phyloP scores from a whole-genome alignment of 1,140 invertebrate genomes.

The Pinna nobilis region DNA sequence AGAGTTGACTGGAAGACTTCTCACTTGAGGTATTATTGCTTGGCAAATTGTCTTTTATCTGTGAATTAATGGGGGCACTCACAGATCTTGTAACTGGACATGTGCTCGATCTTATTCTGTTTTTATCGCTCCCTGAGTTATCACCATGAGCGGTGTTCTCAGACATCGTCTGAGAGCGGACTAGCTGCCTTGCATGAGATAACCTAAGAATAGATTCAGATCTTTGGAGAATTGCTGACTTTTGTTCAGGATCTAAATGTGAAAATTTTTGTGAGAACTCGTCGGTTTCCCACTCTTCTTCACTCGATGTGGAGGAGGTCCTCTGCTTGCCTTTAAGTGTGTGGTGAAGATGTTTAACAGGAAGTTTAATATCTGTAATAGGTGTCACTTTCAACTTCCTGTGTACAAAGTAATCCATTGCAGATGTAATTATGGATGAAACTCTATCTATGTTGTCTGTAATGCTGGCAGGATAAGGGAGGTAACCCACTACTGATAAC shows the following conservation, averaged over 20 bases:
- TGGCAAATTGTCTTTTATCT: too few relatives aligned
- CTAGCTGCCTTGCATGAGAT: neutral
- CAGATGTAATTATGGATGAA: slow-evolving; percentile 51
- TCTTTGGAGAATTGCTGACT: slow-evolving; percentile 24
- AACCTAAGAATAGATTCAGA: slow-evolving; percentile 38
- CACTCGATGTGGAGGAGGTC: slow-evolving; percentile 15
- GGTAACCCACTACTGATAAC: slow-evolving; percentile 58
- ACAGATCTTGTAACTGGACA: neutral
- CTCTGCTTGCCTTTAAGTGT: neutral
- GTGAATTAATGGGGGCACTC: too few relatives aligned
- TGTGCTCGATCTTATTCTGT: neutral
- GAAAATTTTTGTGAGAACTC: slow-evolving; percentile 30
- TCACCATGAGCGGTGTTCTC: slow-evolving; percentile 17
- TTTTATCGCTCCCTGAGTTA: slow-evolving; percentile 3
- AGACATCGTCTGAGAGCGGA: slow-evolving; percentile 12
- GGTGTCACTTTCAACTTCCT: slow-evolving; percentile 57
- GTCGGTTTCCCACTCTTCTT: slow-evolving; percentile 22
- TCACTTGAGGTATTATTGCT: too few relatives aligned
- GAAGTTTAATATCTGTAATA: slow-evolving; percentile 49
- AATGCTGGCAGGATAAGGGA: slow-evolving; percentile 11
- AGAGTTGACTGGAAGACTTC: too few relatives aligned
- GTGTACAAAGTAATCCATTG: slow-evolving; percentile 58
- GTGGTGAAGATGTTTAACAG: slow-evolving; percentile 20
- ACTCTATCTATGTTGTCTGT: slow-evolving; percentile 25
- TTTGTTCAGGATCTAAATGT: slow-evolving; percentile 26